These are phyloP conservation scores for Bugula neritina DNA, from an alignment of 2,888 invertebrate genomes.

Conservation along the genomic window DNA sequence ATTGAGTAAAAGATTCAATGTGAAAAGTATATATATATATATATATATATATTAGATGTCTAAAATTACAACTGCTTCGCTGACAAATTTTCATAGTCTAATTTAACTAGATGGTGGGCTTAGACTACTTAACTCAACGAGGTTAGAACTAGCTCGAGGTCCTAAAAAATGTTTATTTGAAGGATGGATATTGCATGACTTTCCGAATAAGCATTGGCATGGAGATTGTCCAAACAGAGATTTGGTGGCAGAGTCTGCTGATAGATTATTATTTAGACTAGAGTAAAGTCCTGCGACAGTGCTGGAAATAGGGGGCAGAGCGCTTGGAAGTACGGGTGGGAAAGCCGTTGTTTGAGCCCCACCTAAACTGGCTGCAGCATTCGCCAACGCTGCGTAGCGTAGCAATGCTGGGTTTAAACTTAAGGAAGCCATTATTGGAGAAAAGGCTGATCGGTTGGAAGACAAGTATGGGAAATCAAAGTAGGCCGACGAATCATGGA, in stretches of 20 bases:
- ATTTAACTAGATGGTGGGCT: constrained; percentile 24
- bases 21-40: no score
- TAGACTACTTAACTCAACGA: not conserved
- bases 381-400: constrained; percentile 1
- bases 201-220: constrained; percentile 15
- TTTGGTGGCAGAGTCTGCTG: not conserved
- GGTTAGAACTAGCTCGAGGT: not conserved
- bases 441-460: not conserved
- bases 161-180: not conserved
- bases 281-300: not conserved
- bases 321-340: not conserved
- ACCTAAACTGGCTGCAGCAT: constrained; percentile 2
- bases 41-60: no score
- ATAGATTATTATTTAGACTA: not conserved
- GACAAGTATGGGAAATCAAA: constrained; percentile 14
- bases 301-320: constrained; percentile 21
- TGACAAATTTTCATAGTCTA: no score
- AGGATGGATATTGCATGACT: constrained; percentile 12
- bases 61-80: no score
- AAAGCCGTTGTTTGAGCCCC: not conserved
- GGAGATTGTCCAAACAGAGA: constrained; percentile 5
- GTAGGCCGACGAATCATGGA: not conserved
- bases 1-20: no score
- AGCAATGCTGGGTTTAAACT: constrained; percentile 19
- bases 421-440: constrained; percentile 4